phyloP scores from a whole-genome alignment of 2,888 invertebrate genomes.

The Cosmorhoe ocellata region DNA sequence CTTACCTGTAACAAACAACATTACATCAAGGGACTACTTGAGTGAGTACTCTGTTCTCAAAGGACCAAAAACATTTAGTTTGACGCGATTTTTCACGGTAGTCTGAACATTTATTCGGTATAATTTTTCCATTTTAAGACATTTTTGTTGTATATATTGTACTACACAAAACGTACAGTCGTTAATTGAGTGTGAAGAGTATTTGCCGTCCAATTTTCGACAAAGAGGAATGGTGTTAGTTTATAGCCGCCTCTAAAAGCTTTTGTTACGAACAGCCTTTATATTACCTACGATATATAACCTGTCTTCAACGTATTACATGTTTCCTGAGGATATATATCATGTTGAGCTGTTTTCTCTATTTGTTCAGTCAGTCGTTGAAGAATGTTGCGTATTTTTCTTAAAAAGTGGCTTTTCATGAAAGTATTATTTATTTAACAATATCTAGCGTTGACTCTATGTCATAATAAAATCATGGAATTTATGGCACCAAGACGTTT shows the following conservation, averaged over 20 bases:
- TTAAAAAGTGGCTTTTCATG: slow-evolving; percentile 25
- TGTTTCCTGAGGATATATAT: slow-evolving; percentile 62
- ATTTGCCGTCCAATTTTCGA: slow-evolving; percentile 34
- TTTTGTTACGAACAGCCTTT: slow-evolving; percentile 54
- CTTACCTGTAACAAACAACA: slow-evolving; percentile 37
- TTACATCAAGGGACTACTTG: neutral
- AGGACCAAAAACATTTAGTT: too few relatives aligned
- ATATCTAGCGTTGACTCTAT: slow-evolving; percentile 30
- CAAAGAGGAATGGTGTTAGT: slow-evolving; percentile 45
- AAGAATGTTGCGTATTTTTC: slow-evolving; percentile 56
- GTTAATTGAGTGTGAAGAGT: slow-evolving; percentile 36
- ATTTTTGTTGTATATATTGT: slow-evolving; percentile 23
- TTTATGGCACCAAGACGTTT: slow-evolving; percentile 21
- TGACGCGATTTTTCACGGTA: neutral
- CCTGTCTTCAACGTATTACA: slow-evolving; percentile 60
- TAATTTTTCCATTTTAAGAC: slow-evolving; percentile 3
- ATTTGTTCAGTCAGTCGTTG: slow-evolving; percentile 55
- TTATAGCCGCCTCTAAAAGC: slow-evolving; percentile 52
- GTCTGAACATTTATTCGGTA: slow-evolving; percentile 1
- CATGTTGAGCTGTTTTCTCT: slow-evolving; percentile 61
- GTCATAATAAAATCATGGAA: slow-evolving; percentile 29
- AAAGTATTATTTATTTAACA: slow-evolving; percentile 30
- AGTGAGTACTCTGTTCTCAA: too few relatives aligned
- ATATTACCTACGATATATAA: slow-evolving; percentile 60
- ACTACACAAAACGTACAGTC: slow-evolving; percentile 27